These are phyloP conservation scores for Agrochola lota DNA, from an alignment of 2,888 invertebrate genomes.

Conservation along the genomic window DNA sequence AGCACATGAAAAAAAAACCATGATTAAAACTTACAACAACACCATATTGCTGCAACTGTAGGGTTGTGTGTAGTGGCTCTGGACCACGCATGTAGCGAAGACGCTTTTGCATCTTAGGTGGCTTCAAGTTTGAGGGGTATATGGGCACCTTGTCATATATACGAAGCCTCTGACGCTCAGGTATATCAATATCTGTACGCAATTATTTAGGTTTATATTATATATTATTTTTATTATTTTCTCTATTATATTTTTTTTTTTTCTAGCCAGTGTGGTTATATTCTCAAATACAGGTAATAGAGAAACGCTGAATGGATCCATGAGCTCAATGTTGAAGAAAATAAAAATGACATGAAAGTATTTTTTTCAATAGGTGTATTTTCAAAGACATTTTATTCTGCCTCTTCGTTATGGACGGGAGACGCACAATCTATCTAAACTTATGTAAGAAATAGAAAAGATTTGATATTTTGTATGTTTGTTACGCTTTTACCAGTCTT, in stretches of 20 bases:
- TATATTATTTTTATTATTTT: too few species aligned
- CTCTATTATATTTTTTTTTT: too few species aligned
- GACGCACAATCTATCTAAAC: too few species aligned
- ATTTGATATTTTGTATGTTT: too few species aligned
- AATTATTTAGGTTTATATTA: neutral
- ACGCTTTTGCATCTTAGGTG: conserved; percentile 96
- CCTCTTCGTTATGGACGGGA: too few species aligned
- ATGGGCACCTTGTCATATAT: conserved; percentile 94
- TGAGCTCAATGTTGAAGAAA: neutral
- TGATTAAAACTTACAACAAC: conserved; percentile 92
- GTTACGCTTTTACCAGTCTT: too few species aligned
- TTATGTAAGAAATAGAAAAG: too few species aligned
- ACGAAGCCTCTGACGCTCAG: conserved; percentile 93
- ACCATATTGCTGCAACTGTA: conserved; percentile 98
- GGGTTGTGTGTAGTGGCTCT: conserved; percentile 95
- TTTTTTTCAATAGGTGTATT: too few species aligned
- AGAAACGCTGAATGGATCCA: neutral
- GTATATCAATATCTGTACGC: conserved; percentile 92
- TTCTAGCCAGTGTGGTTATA: neutral
- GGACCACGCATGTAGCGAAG: conserved; percentile 97
- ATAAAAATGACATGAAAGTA: neutral
- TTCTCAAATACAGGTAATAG: neutral
- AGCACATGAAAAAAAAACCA: conserved; percentile 1
- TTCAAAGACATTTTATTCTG: too few species aligned
- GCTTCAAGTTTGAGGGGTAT: conserved; percentile 91